A percentile compares a stretch with the other conserved stretches of the same genome.
These are phyloP conservation scores for Pogonognathellus flavescens DNA, from an alignment of 1,140 invertebrate genomes.

Conservation along the genomic window DNA sequence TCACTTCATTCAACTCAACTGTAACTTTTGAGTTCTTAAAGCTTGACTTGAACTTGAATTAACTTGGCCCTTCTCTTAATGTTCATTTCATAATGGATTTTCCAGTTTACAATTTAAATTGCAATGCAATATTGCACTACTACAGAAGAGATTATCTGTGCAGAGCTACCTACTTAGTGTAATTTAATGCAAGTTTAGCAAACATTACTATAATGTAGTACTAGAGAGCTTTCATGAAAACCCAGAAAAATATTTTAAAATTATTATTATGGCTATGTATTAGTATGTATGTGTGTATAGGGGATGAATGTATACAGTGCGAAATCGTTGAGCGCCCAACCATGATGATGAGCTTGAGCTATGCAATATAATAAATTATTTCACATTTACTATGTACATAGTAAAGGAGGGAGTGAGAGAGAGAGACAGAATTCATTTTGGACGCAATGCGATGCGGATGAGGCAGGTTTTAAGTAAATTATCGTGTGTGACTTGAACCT, in stretches of 20 bases:
- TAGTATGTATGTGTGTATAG: no score
- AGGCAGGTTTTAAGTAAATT: slow-evolving; percentile 16
- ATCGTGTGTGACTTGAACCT: slow-evolving; percentile 38
- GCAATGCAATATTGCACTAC: slow-evolving; percentile 21
- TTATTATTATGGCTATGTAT: slow-evolving; percentile 26
- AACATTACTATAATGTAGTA: neutral
- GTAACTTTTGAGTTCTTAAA: neutral
- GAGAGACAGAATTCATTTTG: slow-evolving; percentile 39
- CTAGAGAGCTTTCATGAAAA: neutral
- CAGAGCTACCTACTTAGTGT: neutral
- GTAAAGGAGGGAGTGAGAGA: neutral
- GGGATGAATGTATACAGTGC: slow-evolving; percentile 53
- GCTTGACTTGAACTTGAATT: slow-evolving; percentile 13
- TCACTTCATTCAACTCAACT: slow-evolving; percentile 32
- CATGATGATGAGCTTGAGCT: slow-evolving; percentile 36
- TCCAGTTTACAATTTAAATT: slow-evolving; percentile 44
- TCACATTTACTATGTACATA: slow-evolving; percentile 9
- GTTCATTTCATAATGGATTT: slow-evolving; percentile 26
- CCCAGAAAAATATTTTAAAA: neutral
- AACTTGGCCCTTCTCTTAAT: slow-evolving; percentile 26
- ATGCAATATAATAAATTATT: slow-evolving; percentile 40
- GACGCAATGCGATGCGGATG: slow-evolving; percentile 12
- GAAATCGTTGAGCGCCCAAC: slow-evolving; percentile 62
- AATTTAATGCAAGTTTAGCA: neutral
- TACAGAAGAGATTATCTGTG: neutral